Conservation (phyloP, 2,797 vertebrate genomes). For the Petrocephalus sullivani region DNA sequence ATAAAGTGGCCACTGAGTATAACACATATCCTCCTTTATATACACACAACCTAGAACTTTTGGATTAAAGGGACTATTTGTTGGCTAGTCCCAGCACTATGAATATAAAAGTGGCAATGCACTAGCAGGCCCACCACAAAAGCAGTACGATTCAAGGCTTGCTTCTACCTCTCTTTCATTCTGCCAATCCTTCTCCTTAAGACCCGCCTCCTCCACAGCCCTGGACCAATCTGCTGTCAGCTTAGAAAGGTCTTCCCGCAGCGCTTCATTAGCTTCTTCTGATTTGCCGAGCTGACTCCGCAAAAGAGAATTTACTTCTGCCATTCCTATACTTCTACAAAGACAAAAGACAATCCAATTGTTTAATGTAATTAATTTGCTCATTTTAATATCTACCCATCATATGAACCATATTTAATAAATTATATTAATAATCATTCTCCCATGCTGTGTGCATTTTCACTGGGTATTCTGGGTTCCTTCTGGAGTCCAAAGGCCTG, state of each 20-base stretch:
- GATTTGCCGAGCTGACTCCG: constrained; percentile 69
- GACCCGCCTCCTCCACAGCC: constrained; percentile 67
- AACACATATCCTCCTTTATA: not conserved
- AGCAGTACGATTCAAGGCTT: not conserved
- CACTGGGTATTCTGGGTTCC: not conserved
- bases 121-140: not conserved
- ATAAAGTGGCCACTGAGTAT: not conserved
- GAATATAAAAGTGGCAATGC: not conserved
- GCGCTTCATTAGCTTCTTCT: constrained; percentile 62
- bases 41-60: too few relatives aligned
- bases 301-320: constrained; percentile 68
- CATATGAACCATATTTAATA: not conserved
- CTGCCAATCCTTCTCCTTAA: constrained; percentile 68
- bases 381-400: not conserved
- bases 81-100: not conserved
- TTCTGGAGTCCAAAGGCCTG: not conserved
- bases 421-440: not conserved
- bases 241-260: constrained; percentile 72
- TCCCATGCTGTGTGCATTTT: not conserved
- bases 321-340: constrained; percentile 67
- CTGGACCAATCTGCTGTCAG: constrained; percentile 75
- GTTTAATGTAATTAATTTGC: not conserved
- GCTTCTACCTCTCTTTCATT: constrained; percentile 67
- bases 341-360: constrained; percentile 4
- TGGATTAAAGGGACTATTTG: not conserved